A percentile compares a stretch with the other conserved stretches of the same genome.
Evolutionary conservation across 2,797 vertebrate genomes (phyloP).

Genomic region (Mallotus villosus): DNA sequence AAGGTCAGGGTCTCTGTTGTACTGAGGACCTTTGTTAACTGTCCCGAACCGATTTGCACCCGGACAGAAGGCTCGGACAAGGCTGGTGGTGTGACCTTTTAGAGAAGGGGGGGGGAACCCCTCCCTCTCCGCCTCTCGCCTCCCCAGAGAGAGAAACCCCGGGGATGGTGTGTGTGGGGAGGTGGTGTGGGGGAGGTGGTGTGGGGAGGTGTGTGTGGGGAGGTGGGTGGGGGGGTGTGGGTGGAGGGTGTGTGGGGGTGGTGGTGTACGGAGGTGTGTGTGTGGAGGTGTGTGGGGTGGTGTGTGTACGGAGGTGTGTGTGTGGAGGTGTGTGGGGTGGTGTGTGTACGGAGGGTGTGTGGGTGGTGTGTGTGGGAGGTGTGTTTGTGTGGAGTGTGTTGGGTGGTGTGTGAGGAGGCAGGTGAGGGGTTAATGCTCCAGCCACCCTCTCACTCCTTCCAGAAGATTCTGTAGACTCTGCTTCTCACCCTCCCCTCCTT

Average conservation of each 20-base stretch:
- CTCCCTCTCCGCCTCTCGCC: conserved; percentile 48
- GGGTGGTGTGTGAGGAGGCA: no score
- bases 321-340: not conserved
- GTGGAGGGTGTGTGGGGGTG: conserved; percentile 9
- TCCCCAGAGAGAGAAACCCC: conserved; percentile 17
- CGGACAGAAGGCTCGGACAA: conserved; percentile 71
- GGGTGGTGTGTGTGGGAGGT: no score
- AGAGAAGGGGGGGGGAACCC: conserved; percentile 46
- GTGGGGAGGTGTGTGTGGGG: conserved; percentile 10
- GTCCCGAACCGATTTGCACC: conserved; percentile 68
- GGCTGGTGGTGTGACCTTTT: conserved; percentile 73
- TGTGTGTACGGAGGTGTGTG: not conserved
- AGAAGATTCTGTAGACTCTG: no score
- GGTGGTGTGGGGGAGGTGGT: no score
- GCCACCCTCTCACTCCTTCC: no score
- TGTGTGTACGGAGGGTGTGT: no score
- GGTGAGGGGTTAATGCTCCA: no score
- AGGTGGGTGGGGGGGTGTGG: not conserved
- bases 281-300: not conserved
- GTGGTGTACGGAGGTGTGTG: conserved; percentile 3
- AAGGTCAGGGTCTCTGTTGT: conserved; percentile 72
- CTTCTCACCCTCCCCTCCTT: no score
- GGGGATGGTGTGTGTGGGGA: conserved; percentile 17
- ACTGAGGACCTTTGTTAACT: conserved; percentile 67
- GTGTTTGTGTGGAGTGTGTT: not conserved